These are phyloP conservation scores for Microplitis mediator DNA, from an alignment of 1,140 invertebrate genomes.

Conservation along the genomic window DNA sequence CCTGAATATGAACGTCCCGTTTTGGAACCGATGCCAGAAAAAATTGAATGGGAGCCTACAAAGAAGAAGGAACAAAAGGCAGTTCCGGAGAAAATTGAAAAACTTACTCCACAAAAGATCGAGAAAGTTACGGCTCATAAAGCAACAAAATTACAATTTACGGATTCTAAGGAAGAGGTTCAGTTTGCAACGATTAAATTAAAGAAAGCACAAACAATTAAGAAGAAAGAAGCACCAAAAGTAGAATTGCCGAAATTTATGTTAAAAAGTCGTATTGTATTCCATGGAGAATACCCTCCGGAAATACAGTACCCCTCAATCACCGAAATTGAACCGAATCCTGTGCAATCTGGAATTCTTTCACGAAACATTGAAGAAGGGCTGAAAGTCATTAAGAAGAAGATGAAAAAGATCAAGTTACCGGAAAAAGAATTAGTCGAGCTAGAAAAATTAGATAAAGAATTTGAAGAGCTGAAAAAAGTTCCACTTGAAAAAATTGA, in stretches of 20 bases:
- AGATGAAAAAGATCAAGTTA: conserved; percentile 58
- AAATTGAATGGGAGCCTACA: conserved; percentile 56
- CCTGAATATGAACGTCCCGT: conserved; percentile 60
- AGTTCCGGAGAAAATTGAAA: conserved; percentile 38
- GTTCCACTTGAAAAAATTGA: conserved; percentile 55
- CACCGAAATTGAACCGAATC: conserved; percentile 62
- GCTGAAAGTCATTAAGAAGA: conserved; percentile 67
- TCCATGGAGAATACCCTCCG: conserved; percentile 68
- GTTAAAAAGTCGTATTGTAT: conserved; percentile 69
- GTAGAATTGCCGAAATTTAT: conserved; percentile 68
- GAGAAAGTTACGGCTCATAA: conserved; percentile 57
- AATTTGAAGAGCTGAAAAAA: conserved; percentile 69
- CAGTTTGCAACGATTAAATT: conserved; percentile 70
- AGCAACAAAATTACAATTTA: conserved; percentile 57
- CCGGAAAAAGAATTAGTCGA: conserved; percentile 59
- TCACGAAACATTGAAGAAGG: conserved; percentile 75
- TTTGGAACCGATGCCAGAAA: conserved; percentile 57
- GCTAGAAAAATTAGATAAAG: conserved; percentile 63
- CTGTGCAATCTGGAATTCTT: conserved; percentile 68
- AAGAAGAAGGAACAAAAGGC: conserved; percentile 56
- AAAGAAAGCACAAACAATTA: conserved; percentile 63
- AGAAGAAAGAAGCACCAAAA: conserved; percentile 61
- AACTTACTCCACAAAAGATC: conserved; percentile 52
- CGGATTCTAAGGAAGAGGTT: conserved; percentile 54
- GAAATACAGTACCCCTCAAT: conserved; percentile 60